Conservation (phyloP, 1,140 invertebrate genomes). For the Colletes latitarsis region DNA sequence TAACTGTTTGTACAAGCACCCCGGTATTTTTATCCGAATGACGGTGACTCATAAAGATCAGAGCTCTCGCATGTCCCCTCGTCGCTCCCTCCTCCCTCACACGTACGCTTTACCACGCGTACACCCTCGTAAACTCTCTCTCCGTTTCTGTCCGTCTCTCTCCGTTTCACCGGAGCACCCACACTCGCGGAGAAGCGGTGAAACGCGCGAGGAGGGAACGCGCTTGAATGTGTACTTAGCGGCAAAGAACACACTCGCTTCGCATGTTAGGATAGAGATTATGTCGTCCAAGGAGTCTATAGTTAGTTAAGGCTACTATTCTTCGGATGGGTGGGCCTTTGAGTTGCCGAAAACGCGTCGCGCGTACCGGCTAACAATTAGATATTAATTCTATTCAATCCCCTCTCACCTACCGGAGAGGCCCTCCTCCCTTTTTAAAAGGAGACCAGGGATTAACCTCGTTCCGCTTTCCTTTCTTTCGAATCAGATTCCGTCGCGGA, state of each 20-base stretch:
- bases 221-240: conserved; percentile 72
- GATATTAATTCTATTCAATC: conserved; percentile 71
- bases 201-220: conserved; percentile 38
- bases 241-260: conserved; percentile 68
- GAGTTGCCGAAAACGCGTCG: conserved; percentile 46
- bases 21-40: conserved; percentile 74
- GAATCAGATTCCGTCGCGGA: conserved; percentile 39
- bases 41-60: conserved; percentile 74
- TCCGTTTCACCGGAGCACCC: background rate
- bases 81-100: conserved; percentile 36
- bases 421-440: conserved; percentile 12
- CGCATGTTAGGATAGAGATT: conserved; percentile 71
- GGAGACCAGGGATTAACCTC: conserved; percentile 64
- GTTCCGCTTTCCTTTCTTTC: conserved; percentile 42
- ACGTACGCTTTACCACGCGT: conserved; percentile 13
- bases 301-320: conserved; percentile 73
- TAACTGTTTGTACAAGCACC: conserved; percentile 74
- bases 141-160: background rate
- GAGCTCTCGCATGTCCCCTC: conserved; percentile 57
- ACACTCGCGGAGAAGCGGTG: background rate
- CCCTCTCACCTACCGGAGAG: conserved; percentile 24
- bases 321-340: conserved; percentile 57
- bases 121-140: conserved; percentile 36
- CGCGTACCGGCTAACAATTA: conserved; percentile 63
- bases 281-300: conserved; percentile 72